Percentiles rank a stretch among this genome's conserved stretches.
Conservation (phyloP, 1,140 invertebrate species). For the Drosophila arizonae region DNA sequence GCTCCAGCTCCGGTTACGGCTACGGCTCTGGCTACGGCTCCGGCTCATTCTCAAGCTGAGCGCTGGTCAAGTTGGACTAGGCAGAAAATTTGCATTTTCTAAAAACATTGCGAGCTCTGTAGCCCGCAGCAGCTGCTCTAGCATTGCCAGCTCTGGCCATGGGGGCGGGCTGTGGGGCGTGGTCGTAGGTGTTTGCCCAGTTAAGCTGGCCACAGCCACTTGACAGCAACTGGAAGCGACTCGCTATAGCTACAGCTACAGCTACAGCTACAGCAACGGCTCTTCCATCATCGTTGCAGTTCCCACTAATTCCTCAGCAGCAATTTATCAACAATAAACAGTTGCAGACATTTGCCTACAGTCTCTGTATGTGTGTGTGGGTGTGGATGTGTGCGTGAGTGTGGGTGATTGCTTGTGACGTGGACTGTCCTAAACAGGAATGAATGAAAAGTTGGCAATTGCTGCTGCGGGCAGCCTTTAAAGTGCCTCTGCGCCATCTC, state of each 20-base stretch:
- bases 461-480: conserved; percentile 65
- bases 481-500: conserved; percentile 39
- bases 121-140: conserved; percentile 37
- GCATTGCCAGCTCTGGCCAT: conserved; percentile 3
- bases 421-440: conserved; percentile 75
- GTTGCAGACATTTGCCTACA: conserved; percentile 78
- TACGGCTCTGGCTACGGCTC: not conserved
- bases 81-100: conserved; percentile 74
- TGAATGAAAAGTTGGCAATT: conserved; percentile 65
- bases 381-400: conserved; percentile 5
- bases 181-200: conserved; percentile 47
- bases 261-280: conserved; percentile 9
- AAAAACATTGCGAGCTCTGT: conserved; percentile 54
- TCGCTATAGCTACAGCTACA: conserved; percentile 1
- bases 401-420: conserved; percentile 58
- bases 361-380: conserved; percentile 28
- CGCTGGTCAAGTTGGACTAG: conserved; percentile 17
- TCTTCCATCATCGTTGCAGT: conserved; percentile 77
- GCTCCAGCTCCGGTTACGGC: conserved; percentile 2
- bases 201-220: conserved; percentile 38
- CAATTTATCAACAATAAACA: conserved; percentile 81
- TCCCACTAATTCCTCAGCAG: conserved; percentile 76
- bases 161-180: conserved; percentile 33
- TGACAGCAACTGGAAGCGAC: conserved; percentile 34
- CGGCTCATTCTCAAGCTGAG: conserved; percentile 3